Base-by-base conservation (phyloP, 2,113 vertebrate species). In the Narcine bancroftii region DNA sequence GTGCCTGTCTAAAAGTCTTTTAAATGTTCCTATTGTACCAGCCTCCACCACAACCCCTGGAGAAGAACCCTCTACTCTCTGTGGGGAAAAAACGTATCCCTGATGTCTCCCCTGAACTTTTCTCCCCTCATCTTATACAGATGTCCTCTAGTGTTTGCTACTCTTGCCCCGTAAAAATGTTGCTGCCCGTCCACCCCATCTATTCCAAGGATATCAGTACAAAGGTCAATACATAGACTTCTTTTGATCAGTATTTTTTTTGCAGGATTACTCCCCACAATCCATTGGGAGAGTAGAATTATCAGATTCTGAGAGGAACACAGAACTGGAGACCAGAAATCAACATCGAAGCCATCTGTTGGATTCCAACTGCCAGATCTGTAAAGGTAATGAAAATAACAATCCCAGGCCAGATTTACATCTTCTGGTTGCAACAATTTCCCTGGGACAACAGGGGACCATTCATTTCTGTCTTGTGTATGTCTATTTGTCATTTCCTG, bases 341-440 rank as follows among this genome's bases (percentile, higher is more conserved):
- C 93, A 94, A 19, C 95, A 93, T 0, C 47, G 79, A 3, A 92
- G 79, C 92, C 93, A 93, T 92, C 92, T 93, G 65, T 77, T 93
- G 29, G 94, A 95, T 91, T 69, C 93, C 0, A 24, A 92, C 93
- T 94, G 93, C 91, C 89, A 6, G 33, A 89, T 89, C 77, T 94
- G 93, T 92, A 69, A 5, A 36, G 95, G 94, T 95, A 75, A 92
- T 92, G n/a, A 17, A 63, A 63, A 26, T 24, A 83, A 26, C 2
- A 1, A 53, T 83, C 29, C 29, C 79, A 53, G 47, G 11, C 7
- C 26, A 56, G 2, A 53, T 10, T 83, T 53, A 83, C 50, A 83
- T 2, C 33, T 83, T 33, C 11, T 26, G 50, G 85, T 33, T 89
- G 39, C 76, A 79, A 39, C 76, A 79, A 5, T 45, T 47, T 79